Evolutionary conservation across 2,888 invertebrate species (phyloP).

Genomic region (Mimachlamys varia): DNA sequence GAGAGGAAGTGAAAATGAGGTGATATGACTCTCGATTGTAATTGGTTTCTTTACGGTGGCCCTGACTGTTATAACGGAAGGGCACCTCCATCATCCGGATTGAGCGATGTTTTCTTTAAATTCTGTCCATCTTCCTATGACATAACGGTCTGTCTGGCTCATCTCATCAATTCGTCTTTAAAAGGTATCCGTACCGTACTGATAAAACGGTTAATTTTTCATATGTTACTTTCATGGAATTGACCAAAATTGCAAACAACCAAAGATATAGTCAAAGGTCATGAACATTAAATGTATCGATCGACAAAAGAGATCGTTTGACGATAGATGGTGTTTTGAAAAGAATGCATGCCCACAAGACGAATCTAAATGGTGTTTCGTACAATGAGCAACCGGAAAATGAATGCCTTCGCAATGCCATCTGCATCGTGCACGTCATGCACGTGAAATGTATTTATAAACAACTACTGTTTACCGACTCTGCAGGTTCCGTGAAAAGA

Average conservation of each 20-base stretch:
- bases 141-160: background rate
- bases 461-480: no score
- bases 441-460: no score
- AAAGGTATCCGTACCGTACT: background rate
- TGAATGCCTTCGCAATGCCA: no score
- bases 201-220: background rate
- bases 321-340: no score
- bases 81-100: background rate
- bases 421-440: no score
- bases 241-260: background rate
- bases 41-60: constrained; percentile 12
- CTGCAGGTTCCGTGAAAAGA: no score
- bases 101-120: background rate
- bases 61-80: background rate
- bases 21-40: background rate
- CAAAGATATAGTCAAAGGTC: background rate
- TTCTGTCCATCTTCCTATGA: background rate
- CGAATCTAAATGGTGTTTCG: no score
- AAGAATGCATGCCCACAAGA: no score
- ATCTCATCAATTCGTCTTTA: background rate
- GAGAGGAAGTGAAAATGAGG: constrained; percentile 11
- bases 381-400: no score
- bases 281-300: background rate
- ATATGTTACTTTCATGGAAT: background rate
- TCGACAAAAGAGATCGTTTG: no score